These are phyloP conservation scores for Colistium nudipinnis DNA, from an alignment of 2,113 vertebrate species.

Conservation along the genomic window DNA sequence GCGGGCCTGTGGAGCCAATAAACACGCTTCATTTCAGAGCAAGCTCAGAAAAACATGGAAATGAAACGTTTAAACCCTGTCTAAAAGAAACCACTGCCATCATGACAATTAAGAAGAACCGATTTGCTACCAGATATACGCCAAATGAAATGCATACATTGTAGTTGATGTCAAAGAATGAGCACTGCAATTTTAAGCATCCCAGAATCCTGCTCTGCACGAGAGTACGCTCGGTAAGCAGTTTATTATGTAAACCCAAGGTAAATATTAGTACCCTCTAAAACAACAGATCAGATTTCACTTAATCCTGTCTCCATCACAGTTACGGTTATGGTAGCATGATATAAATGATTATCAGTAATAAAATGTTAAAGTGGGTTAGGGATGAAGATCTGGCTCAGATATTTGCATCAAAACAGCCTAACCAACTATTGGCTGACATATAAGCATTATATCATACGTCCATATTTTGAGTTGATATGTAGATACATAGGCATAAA, in stretches of 20 bases:
- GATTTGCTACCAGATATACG: not conserved
- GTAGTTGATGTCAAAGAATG: not conserved
- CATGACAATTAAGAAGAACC: not conserved
- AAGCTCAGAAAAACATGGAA: conserved; percentile 27
- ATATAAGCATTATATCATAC: too few relatives aligned
- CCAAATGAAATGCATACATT: not conserved
- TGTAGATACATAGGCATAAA: too few relatives aligned
- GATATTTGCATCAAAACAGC: too few relatives aligned
- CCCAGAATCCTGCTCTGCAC: not conserved
- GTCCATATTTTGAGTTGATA: too few relatives aligned
- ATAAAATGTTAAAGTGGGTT: too few relatives aligned
- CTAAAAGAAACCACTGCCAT: not conserved
- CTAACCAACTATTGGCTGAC: too few relatives aligned
- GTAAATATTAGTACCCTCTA: not conserved
- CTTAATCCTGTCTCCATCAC: too few relatives aligned
- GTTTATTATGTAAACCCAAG: not conserved
- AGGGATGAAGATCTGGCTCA: too few relatives aligned
- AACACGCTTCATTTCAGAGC: conserved; percentile 20
- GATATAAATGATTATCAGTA: too few relatives aligned
- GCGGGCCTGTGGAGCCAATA: conserved; percentile 26
- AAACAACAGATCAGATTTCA: not conserved
- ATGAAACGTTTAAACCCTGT: conserved; percentile 20
- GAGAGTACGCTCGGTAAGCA: not conserved
- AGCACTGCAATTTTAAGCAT: not conserved
- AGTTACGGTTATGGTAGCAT: too few relatives aligned